Base-by-base conservation (phyloP, 2,888 invertebrate species). In the Patella pellucida region DNA sequence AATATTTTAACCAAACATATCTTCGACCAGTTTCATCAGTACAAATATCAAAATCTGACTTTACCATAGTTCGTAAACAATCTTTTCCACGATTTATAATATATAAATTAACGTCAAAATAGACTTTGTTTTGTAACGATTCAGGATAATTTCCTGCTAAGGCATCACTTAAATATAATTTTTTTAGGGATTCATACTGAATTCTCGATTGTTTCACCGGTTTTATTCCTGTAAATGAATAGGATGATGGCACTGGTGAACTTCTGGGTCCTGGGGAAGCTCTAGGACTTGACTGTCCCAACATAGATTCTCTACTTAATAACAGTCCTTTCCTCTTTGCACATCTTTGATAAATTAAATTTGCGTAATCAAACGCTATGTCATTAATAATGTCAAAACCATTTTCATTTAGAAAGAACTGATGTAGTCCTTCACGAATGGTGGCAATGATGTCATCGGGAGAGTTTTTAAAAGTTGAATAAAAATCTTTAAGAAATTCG, bases 61-160 rank as follows among this genome's bases (percentile, higher is more conserved):
- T 88, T 16, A 84, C 84, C 86, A 88, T 88, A 68, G 84, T 76
- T 19, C 86, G 79, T 69, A 88, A 80, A 74, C 85, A 86, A 72
- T 88, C 87, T 79, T 87, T 86, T 11, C 87, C 86, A n/a, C 87
- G 81, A 77, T 86, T 87, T 77, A 86, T 85, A 70, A 87, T 85
- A 75, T 86, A 87, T 72, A 88, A 78, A 73, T 85, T 87, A 9
- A 88, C 82, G 78, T 88, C 88, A 74, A 88, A 87, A 78, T 87
- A 88, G 3, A 87, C 86, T 75, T 88, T 88, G 74, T 88, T 88
- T 76, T 88, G 88, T 19, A 88, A 74, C 14, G 84, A 83, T 72
- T 87, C 87, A 3, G 88, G 88, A 54, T 84, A 84, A 70, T 84
- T 83, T 12, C 83, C 72, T 72, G 85, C 84, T 84, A 88, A 83